phyloP scores from a whole-genome alignment of 2,888 invertebrate genomes.

The Meloe dianella region DNA sequence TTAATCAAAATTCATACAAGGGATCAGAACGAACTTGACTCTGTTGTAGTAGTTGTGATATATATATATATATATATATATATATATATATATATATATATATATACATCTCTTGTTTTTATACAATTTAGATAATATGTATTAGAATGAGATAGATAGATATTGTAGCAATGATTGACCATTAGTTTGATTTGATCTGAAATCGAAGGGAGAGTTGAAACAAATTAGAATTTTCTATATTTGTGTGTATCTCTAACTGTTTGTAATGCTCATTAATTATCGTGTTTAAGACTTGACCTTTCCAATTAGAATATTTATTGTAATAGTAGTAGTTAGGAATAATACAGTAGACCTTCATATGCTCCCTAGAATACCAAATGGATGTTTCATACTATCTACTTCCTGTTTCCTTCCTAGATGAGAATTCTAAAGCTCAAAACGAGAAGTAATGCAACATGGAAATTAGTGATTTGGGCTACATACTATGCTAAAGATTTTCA shows the following conservation, averaged over 20 bases:
- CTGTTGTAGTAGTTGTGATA: not conserved
- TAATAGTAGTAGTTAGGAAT: too few relatives aligned
- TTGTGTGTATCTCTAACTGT: not conserved
- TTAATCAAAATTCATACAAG: constrained; percentile 12
- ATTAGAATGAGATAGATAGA: not conserved
- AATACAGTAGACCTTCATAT: too few relatives aligned
- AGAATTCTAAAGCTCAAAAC: not conserved
- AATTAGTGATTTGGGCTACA: too few relatives aligned
- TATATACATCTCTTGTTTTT: not conserved
- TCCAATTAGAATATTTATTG: too few relatives aligned
- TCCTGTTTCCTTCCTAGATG: not conserved
- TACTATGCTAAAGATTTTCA: too few relatives aligned
- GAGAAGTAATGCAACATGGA: too few relatives aligned
- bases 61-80: not conserved
- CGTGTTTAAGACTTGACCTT: not conserved
- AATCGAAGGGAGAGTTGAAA: constrained; percentile 2
- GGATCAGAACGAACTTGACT: constrained; percentile 2
- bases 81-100: not conserved
- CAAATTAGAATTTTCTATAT: constrained; percentile 2
- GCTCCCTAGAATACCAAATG: not conserved
- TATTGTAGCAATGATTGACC: constrained; percentile 1
- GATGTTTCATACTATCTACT: not conserved
- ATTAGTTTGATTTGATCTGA: constrained; percentile 10
- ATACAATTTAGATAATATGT: not conserved
- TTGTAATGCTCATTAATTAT: not conserved